phyloP scores from a whole-genome alignment of 2,797 vertebrate species.

The Microtus californicus region DNA sequence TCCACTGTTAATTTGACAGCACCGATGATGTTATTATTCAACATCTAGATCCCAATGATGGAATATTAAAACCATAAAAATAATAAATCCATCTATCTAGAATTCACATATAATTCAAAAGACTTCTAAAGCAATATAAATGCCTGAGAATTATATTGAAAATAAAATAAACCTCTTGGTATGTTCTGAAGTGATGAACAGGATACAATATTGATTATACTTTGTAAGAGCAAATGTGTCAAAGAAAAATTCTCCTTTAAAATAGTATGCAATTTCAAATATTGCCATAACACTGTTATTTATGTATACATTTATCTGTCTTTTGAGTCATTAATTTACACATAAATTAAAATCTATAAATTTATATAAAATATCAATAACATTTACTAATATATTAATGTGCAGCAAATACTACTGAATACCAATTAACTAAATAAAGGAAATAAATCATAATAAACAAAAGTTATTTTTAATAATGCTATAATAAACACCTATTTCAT shows the following conservation, averaged over 20 bases:
- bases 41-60: neutral
- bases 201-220: neutral
- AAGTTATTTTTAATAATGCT: neutral
- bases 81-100: neutral
- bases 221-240: neutral
- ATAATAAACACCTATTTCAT: neutral
- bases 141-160: neutral
- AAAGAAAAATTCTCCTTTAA: neutral
- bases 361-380: neutral
- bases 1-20: neutral
- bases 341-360: neutral
- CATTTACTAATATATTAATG: neutral
- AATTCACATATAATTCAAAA: neutral
- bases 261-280: neutral
- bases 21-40: neutral
- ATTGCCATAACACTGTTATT: neutral
- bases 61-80: neutral
- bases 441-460: neutral
- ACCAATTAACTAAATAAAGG: neutral
- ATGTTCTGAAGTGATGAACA: neutral
- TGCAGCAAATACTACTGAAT: neutral
- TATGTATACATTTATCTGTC: neutral
- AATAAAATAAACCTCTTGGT: neutral
- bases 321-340: neutral
- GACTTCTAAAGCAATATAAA: neutral